phyloP scores from a whole-genome alignment of 1,140 invertebrate species.

The Caerostris extrusa region DNA sequence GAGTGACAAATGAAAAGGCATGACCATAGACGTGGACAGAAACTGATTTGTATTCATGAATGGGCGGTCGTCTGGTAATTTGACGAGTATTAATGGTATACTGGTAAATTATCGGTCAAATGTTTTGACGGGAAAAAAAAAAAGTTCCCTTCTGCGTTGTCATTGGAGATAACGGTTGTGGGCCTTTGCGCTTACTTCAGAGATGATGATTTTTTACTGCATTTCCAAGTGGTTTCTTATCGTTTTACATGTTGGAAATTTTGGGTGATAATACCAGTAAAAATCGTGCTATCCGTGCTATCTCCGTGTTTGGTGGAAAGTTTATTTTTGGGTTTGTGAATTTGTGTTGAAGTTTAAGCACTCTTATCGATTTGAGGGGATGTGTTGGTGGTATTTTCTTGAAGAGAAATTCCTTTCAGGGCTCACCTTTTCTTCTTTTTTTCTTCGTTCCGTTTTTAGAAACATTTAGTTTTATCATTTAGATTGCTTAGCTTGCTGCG shows the following conservation, averaged over 20 bases:
- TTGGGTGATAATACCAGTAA: neutral
- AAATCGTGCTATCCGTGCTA: neutral
- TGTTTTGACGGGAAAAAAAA: neutral
- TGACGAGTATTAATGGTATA: slow-evolving; percentile 29
- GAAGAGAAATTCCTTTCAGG: too few species aligned
- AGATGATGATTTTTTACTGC: neutral
- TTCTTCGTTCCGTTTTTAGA: too few species aligned
- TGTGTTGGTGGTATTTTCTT: too few species aligned
- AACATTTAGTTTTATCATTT: too few species aligned
- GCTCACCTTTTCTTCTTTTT: too few species aligned
- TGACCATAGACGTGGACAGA: neutral
- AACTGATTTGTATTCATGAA: slow-evolving; percentile 38
- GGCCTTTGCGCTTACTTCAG: neutral
- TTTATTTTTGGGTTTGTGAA: slow-evolving; percentile 19
- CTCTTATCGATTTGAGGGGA: neutral
- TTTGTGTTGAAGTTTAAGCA: neutral
- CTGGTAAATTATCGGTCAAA: slow-evolving; percentile 31
- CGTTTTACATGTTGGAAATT: slow-evolving; percentile 1
- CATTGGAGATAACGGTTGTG: neutral
- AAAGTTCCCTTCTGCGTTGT: neutral
- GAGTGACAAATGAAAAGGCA: slow-evolving; percentile 28
- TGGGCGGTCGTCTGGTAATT: neutral
- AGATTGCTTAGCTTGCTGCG: too few species aligned
- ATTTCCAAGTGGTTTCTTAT: slow-evolving; percentile 36
- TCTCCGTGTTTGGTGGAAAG: neutral